Conservation (phyloP, 2,113 vertebrate genomes). For the Xyliphius kryptos region DNA sequence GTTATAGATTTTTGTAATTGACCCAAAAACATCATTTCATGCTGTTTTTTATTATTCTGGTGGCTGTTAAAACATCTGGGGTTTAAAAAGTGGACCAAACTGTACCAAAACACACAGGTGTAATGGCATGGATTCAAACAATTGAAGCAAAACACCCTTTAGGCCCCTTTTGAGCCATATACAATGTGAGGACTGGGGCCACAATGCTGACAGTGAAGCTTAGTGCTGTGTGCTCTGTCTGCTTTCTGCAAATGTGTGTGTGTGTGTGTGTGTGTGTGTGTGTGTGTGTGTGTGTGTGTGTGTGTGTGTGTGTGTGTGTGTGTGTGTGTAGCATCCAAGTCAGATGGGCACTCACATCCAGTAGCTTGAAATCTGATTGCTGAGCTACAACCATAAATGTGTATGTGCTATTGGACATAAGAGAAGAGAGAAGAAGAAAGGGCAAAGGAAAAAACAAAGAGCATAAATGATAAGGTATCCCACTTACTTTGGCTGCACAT, state of each 20-base stretch:
- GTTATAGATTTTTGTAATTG: no score
- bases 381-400: conserved; percentile 46
- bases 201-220: conserved; percentile 61
- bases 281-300: background rate
- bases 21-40: no score
- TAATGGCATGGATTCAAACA: conserved; percentile 25
- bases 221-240: conserved; percentile 32
- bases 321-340: background rate
- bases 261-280: background rate
- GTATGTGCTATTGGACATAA: conserved; percentile 47
- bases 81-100: background rate
- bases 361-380: conserved; percentile 8
- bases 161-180: conserved; percentile 33
- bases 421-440: conserved; percentile 44
- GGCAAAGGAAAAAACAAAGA: conserved; percentile 32
- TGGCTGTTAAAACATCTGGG: conserved; percentile 6
- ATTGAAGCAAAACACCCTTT: conserved; percentile 43
- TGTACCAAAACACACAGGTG: conserved; percentile 15
- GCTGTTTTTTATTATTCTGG: background rate
- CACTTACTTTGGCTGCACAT: background rate
- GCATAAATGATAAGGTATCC: conserved; percentile 50
- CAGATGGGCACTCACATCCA: background rate
- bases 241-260: background rate
- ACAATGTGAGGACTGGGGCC: conserved; percentile 49
- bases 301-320: background rate